Base-by-base conservation (phyloP, 1,140 invertebrate genomes). In the Thaumatotibia leucotreta region DNA sequence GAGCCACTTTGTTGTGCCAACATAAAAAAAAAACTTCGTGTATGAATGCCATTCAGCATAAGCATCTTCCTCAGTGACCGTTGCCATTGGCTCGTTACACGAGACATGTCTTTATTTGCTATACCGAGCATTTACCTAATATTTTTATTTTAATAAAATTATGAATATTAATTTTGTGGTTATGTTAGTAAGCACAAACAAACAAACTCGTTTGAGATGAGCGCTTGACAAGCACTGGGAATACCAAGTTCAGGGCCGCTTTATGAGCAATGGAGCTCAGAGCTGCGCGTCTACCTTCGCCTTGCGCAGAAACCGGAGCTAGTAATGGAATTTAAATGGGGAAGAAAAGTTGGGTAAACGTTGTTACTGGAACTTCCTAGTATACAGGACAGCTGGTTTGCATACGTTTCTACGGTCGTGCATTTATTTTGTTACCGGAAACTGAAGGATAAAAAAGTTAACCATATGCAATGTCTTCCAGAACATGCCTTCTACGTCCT, bases 191-290 rank as follows among this genome's bases (percentile, higher is more conserved):
- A n/a, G n/a, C n/a, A n/a, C n/a, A 45, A 14, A 8, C 20, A 45
- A 14, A 20, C 39, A 20, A 17, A 17, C 9, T 9, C 1, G 5
- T 5, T 20, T 45, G 17, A 8, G 17, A n/a, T 2, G 8, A 45
- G 6, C 2, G 39, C 17, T 20, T 4, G 4, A 17, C 20, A 45
- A 45, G 39, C 39, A 8, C 6, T 20, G 4, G 6, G 39, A 45
- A 45, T 45, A 8, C 20, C 20, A 20, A 45, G 39, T 45, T 14
- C 35, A 45, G 35, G 66, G 68, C 32, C 64, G 70, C 75, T 77
- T 74, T 74, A 77, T 74, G 65, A 72, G 45, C 61, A 70, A 76
- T 73, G 4, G 31, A 76, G 79, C 75, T 67, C 73, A 77, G 79
- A 68, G 66, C 66, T 65, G 69, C 65, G 68, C 64, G 76, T 74